Conservation (phyloP, 2,797 vertebrate genomes). For the Gymnoscopelus braueri region DNA sequence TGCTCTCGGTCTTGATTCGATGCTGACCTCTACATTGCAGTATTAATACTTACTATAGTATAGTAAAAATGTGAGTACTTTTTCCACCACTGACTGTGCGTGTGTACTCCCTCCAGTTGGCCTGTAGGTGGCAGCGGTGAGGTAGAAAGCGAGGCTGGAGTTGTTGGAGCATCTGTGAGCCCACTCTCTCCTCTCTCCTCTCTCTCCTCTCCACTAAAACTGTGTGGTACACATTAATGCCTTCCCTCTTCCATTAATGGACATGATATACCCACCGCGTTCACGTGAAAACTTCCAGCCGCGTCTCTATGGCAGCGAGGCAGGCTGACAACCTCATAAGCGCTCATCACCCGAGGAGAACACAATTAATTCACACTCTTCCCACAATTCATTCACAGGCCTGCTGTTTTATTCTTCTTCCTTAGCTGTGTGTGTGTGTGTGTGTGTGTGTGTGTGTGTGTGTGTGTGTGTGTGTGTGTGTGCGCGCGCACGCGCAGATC, state of each 20-base stretch:
- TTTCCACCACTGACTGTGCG: not conserved
- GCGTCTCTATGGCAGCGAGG: conserved; percentile 34
- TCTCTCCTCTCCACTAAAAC: conserved; percentile 19
- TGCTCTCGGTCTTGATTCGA: not conserved
- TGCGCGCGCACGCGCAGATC: conserved; percentile 17
- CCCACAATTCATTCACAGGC: conserved; percentile 26
- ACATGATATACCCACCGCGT: conserved; percentile 19
- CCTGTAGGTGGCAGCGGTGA: conserved; percentile 63
- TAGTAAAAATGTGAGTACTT: too few species aligned
- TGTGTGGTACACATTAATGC: not conserved
- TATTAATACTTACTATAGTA: too few species aligned
- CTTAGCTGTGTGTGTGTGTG: not conserved
- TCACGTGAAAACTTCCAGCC: not conserved
- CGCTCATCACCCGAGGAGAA: not conserved
- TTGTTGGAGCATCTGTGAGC: not conserved
- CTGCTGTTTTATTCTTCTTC: conserved; percentile 6
- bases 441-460: not conserved
- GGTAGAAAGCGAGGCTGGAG: not conserved
- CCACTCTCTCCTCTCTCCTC: conserved; percentile 20
- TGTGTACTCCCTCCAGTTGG: conserved; percentile 11
- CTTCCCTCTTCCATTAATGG: conserved; percentile 22
- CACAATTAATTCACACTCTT: conserved; percentile 41
- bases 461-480: conserved; percentile 5
- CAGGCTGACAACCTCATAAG: conserved; percentile 23
- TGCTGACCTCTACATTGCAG: too few species aligned